Conservation (phyloP, 2,113 vertebrate species). For the Clarias magur region DNA sequence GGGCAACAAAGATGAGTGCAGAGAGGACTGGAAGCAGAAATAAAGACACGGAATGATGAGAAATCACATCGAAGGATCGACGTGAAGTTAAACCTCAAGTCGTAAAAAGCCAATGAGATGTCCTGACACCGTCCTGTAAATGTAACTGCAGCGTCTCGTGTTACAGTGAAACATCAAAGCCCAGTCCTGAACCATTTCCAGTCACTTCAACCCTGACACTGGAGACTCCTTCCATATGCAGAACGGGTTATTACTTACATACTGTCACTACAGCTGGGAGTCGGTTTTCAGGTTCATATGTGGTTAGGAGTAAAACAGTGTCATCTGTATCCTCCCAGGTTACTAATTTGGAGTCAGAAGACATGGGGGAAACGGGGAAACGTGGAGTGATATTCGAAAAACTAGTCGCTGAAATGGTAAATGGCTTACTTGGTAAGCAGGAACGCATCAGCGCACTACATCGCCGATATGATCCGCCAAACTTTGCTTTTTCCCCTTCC, state of each 20-base stretch:
- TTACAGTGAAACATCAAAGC: not conserved
- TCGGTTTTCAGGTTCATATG: not conserved
- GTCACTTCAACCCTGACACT: no score
- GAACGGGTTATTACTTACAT: not conserved
- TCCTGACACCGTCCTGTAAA: not conserved
- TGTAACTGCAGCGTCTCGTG: not conserved
- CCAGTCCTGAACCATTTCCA: no score
- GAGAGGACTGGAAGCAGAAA: conserved; percentile 73
- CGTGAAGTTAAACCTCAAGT: no score
- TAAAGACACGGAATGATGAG: not conserved
- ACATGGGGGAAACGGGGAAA: not conserved
- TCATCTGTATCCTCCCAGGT: no score
- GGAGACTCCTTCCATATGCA: no score
- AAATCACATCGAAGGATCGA: not conserved
- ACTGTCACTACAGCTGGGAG: not conserved
- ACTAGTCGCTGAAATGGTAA: not conserved
- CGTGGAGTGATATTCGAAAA: not conserved
- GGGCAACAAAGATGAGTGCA: conserved; percentile 82
- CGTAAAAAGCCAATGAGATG: no score
- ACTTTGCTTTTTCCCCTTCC: no score
- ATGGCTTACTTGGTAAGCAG: not conserved
- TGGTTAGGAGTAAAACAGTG: not conserved
- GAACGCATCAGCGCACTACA: not conserved
- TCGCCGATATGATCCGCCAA: no score
- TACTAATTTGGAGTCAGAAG: not conserved